Base-by-base conservation (phyloP, 2,113 vertebrate genomes). In the Ictalurus punctatus region DNA sequence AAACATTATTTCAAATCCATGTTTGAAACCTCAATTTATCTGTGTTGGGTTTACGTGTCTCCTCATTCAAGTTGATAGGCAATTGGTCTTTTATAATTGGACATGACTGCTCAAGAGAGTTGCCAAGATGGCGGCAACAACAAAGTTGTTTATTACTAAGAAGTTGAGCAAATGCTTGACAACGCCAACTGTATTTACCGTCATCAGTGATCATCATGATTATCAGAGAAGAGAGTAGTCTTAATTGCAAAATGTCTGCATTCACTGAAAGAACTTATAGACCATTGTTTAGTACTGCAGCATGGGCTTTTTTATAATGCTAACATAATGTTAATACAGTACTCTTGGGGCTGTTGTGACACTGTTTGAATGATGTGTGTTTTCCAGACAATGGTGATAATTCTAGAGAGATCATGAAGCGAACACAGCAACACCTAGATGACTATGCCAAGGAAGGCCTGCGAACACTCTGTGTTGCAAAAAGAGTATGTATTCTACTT, bases 391-490 rank as follows among this genome's bases (percentile, higher is more conserved):
- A 79, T 34, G 69, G 83, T 65, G 56, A 84, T 17, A 67, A 84
- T 76, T 74, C 88, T 71, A 90, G 89, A 37, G 89, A 90, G 34
- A 95, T 97, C 86, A 94, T 94, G 88, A 93, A 95, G 37, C 95
- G 92, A 90, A 99, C 97, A 0, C 97, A 98, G 93, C 93, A 89
- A 76, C 97, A 99, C 89, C 93, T 99, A 93, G 96, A 99, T 90
- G 89, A 93, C 83, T 99, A 99, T 14, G 98, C 97, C 87, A 96
- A 93, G 90, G 96, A 95, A 44, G 98, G 98, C 23, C 96, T 99
- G 0, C 97, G 98, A 34, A 99, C 98, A 27, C 94, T 99, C 4
- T 99, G 98, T 91, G 94, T 99, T 27, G 97, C 98, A 17, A 98
- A 96, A 92, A 98, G 95, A 97, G 98, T 99, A 93, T 17, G 6